phyloP scores from a whole-genome alignment of 2,113 vertebrate genomes.

The Chelonoidis abingdonii region DNA sequence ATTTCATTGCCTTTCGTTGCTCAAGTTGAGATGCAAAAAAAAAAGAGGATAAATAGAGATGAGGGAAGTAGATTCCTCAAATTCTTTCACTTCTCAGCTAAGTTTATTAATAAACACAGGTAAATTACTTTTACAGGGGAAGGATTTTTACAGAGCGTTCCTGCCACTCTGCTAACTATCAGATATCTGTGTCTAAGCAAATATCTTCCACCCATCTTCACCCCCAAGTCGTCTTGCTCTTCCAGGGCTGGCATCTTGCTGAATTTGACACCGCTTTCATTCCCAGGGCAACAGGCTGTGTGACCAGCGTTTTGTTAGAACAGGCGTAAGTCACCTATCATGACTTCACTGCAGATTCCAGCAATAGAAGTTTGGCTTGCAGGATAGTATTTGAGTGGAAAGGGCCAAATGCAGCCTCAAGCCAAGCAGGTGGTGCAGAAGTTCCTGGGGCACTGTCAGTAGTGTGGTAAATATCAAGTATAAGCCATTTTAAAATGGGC shows the following conservation, averaged over 20 bases:
- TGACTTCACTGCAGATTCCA: not conserved
- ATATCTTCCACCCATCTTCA: not conserved
- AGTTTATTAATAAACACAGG: not conserved
- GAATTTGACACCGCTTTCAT: not conserved
- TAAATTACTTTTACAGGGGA: not conserved
- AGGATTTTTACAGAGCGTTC: not conserved
- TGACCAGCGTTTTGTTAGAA: not conserved
- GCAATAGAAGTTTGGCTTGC: not conserved
- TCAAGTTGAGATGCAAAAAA: not conserved
- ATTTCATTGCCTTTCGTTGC: not conserved
- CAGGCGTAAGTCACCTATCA: not conserved
- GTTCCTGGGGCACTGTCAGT: not conserved
- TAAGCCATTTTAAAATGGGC: rapidly evolving
- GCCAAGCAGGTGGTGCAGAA: not conserved
- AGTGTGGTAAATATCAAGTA: not conserved
- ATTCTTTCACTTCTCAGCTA: not conserved
- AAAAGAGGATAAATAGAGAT: not conserved
- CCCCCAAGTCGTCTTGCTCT: not conserved
- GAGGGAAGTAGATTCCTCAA: not conserved
- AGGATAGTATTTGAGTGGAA: not conserved
- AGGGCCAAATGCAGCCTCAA: not conserved
- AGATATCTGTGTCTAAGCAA: not conserved
- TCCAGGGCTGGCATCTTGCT: not conserved
- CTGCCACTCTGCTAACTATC: not conserved
- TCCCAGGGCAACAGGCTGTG: not conserved